Percentiles rank a stretch among this genome's conserved stretches.
Evolutionary conservation across 2,113 vertebrate species (phyloP).

Genomic region (Elephantulus edwardii): DNA sequence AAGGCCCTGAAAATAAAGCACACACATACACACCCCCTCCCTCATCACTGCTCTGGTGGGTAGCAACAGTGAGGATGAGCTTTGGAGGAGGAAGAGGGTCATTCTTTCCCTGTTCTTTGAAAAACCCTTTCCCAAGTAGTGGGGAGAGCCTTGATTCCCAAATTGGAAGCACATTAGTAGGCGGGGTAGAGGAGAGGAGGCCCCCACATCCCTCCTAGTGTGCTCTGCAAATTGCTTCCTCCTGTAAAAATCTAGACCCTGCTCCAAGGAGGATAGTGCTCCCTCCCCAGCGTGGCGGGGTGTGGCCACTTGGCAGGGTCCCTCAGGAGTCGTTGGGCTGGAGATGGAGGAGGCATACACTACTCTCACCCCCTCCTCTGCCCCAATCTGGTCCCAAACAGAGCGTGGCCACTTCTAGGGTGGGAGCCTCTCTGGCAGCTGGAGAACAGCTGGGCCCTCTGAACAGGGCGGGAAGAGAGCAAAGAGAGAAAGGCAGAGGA

Average conservation of each 20-base stretch:
- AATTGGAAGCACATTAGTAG: conserved; percentile 79
- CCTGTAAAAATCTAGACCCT: conserved; percentile 40
- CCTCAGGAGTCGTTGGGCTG: conserved; percentile 43
- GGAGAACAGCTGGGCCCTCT: conserved; percentile 68
- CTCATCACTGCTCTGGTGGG: not conserved
- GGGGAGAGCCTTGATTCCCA: conserved; percentile 54
- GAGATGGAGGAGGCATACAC: conserved; percentile 22
- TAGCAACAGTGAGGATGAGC: not conserved
- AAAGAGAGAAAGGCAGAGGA: not conserved
- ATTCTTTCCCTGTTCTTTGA: not conserved
- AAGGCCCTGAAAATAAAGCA: not conserved
- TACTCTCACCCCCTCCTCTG: not conserved
- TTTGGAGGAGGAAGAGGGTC: not conserved
- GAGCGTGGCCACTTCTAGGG: conserved; percentile 31
- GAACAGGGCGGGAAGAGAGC: conserved; percentile 34
- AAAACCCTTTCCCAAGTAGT: not conserved
- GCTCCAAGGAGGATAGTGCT: conserved; percentile 38
- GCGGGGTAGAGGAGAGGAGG: conserved; percentile 68
- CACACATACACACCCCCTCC: not conserved
- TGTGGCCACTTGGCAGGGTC: conserved; percentile 58
- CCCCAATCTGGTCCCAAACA: conserved; percentile 12
- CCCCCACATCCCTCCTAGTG: conserved; percentile 47
- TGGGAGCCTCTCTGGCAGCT: conserved; percentile 66
- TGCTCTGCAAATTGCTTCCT: conserved; percentile 70
- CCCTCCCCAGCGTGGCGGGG: conserved; percentile 54